Conservation (phyloP, 2,797 vertebrate species). For the Amblyraja radiata region DNA sequence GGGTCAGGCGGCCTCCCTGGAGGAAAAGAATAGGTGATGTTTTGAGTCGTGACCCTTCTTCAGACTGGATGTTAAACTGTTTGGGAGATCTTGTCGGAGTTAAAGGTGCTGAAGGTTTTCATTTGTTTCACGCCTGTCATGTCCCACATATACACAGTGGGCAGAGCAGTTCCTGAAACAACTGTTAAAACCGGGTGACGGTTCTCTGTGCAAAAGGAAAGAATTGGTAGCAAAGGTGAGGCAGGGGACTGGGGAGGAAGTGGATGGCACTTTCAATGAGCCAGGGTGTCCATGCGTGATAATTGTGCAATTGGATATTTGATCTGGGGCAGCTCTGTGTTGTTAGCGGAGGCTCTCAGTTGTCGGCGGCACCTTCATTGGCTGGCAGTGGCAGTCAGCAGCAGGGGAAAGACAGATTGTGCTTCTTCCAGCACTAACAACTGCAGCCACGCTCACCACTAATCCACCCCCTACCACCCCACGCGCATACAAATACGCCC, state of each 20-base stretch:
- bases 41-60: too few species aligned
- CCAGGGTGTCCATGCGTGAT: too few species aligned
- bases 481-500: constrained; percentile 44
- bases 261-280: neutral
- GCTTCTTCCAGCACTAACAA: neutral
- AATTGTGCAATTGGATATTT: neutral
- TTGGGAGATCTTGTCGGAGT: neutral
- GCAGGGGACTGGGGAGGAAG: neutral
- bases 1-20: too few species aligned
- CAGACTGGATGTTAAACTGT: neutral
- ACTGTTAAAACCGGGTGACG: neutral
- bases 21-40: too few species aligned
- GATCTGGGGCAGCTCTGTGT: neutral
- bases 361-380: neutral
- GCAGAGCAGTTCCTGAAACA: neutral
- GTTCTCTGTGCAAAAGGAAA: neutral
- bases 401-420: neutral
- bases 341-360: neutral
- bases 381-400: neutral
- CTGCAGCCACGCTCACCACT: neutral
- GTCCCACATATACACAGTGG: neutral
- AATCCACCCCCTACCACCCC: neutral
- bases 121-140: neutral
- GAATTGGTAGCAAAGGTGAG: neutral
- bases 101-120: neutral